Base-by-base conservation (phyloP, 2,888 invertebrate genomes). In the Dryomyza anilis region DNA sequence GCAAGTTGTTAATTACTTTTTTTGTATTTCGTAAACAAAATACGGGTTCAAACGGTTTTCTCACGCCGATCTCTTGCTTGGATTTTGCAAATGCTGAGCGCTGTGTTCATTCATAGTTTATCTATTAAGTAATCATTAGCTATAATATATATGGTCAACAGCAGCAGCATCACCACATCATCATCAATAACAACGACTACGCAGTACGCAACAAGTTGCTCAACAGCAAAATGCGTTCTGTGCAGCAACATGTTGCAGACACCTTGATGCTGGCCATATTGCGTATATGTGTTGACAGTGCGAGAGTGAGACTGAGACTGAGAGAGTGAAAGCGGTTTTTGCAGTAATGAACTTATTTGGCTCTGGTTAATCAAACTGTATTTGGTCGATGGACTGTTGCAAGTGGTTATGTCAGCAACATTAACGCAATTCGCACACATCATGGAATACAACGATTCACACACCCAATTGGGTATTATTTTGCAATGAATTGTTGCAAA, bases 301-400 rank as follows among this genome's bases (percentile, higher is more conserved):
- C n/a, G 2, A 39, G 3, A 39, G 16, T 3, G 3, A 39, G n/a
- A 5, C 39, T 39, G 16, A 16, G 36, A 5, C 14, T 39, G 39
- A 39, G 39, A 30, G n/a, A 52, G 52, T 30, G 52, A 52, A 52
- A 52, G 52, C 52, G 27, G 52, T 52, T 29, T 30, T 30, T 27
- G 50, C 25, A 23, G 2, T 21, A 19, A 50, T 50, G 50, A 50
- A 50, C 23, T 27, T 16, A 52, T 52, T 8, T 27, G 52, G 27
- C 39, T 39, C n/a, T 39, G 14, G 39, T 39, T 39, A n/a, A 16
- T n/a, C n/a, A n/a, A 14, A 14, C 39, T 39, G n/a, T 39, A 39
- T n/a, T 39, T 39, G 39, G 2, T 39, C 19, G 52, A n/a, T 29
- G 25, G 16, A 52, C 12, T 5, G 21, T 14, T 29, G 27, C 25